phyloP scores from a whole-genome alignment of 2,113 vertebrate species.

The Labeo rohita region DNA sequence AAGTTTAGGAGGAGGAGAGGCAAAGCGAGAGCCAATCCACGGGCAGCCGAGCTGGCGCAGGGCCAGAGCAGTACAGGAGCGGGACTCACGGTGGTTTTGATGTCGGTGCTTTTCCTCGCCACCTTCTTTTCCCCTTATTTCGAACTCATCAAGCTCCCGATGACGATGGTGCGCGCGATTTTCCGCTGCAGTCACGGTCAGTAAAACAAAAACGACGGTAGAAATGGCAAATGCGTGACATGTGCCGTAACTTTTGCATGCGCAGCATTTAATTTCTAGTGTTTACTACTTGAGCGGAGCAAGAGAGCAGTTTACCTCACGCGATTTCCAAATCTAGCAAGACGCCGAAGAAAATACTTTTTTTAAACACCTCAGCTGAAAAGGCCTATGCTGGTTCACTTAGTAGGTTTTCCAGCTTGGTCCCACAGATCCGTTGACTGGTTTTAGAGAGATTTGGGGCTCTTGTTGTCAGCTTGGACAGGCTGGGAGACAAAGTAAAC shows the following conservation, averaged over 20 bases:
- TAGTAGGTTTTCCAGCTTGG: neutral
- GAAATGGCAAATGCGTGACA: neutral
- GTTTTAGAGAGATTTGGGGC: neutral
- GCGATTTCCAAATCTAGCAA: neutral
- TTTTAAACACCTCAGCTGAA: neutral
- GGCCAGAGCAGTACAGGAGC: constrained; percentile 71
- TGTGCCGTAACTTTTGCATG: neutral
- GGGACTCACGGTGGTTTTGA: constrained; percentile 71
- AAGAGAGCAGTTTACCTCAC: neutral
- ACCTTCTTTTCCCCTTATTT: constrained; percentile 39
- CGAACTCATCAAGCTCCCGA: neutral
- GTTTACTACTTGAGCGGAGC: neutral
- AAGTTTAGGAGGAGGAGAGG: constrained; percentile 71
- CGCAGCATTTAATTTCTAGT: neutral
- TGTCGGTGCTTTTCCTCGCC: constrained; percentile 64
- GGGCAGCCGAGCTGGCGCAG: constrained; percentile 64
- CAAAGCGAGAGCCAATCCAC: constrained; percentile 72
- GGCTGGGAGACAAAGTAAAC: neutral
- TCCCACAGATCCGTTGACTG: too few species aligned
- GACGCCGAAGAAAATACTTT: neutral
- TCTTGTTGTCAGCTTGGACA: neutral
- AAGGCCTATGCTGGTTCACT: neutral
- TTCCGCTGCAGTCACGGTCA: constrained; percentile 59
- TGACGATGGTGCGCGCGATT: constrained; percentile 54
- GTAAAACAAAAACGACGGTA: constrained; percentile 14